A percentile compares a stretch with the other conserved stretches of the same genome.
These are phyloP conservation scores for Notechis scutatus DNA, from an alignment of 2,113 vertebrate species.

Conservation along the genomic window DNA sequence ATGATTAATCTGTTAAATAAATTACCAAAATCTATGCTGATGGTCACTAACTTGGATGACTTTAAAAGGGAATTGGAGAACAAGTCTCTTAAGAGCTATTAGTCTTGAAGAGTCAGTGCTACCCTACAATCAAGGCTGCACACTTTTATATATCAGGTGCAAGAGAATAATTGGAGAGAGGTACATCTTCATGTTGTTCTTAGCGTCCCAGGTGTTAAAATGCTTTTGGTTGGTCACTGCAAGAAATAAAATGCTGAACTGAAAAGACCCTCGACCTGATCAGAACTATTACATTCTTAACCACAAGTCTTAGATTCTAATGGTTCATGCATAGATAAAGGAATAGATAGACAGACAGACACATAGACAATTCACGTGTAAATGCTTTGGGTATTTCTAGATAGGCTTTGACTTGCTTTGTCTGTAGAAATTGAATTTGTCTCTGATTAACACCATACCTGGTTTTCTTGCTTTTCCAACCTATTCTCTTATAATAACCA, in stretches of 20 bases:
- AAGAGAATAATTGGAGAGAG: neutral
- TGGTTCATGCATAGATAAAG: neutral
- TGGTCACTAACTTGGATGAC: neutral
- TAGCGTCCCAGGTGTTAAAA: neutral
- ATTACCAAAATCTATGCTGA: neutral
- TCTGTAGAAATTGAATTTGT: neutral
- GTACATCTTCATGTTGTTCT: neutral
- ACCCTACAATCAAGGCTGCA: neutral
- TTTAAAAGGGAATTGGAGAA: neutral
- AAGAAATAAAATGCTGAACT: neutral
- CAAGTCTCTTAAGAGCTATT: neutral
- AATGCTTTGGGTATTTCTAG: neutral
- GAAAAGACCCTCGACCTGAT: neutral
- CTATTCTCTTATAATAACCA: neutral
- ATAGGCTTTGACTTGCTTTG: neutral
- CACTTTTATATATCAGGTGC: neutral
- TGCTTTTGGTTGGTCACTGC: neutral
- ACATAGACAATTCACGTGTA: neutral
- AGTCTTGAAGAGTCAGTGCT: neutral
- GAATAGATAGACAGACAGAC: neutral
- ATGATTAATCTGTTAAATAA: neutral
- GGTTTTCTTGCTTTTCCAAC: neutral
- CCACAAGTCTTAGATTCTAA: neutral
- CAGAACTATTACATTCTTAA: neutral
- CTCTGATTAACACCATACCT: neutral